A percentile compares a stretch with the other conserved stretches of the same genome.
These are phyloP conservation scores for Apogon talboti DNA, from an alignment of 2,797 vertebrate species.

Conservation along the genomic window DNA sequence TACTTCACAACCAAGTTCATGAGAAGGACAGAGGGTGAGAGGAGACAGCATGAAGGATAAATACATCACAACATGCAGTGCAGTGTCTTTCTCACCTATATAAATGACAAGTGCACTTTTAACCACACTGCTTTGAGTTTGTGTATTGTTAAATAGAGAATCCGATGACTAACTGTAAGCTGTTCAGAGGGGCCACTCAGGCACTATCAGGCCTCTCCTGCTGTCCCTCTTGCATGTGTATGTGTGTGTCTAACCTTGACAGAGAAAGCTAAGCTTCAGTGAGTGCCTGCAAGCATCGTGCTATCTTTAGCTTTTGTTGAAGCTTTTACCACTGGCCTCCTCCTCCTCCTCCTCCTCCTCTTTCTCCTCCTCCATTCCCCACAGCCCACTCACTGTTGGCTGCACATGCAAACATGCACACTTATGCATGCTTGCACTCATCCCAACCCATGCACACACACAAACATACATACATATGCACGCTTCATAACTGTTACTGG, in stretches of 20 bases:
- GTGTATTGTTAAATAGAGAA: constrained; percentile 3
- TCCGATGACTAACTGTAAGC: constrained; percentile 7
- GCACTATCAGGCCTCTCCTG: background rate
- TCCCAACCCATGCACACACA: constrained; percentile 38
- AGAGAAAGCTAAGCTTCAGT: constrained; percentile 71
- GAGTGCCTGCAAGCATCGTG: constrained; percentile 77
- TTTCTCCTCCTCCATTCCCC: constrained; percentile 55
- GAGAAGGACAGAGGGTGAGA: too few relatives aligned
- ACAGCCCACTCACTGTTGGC: constrained; percentile 75
- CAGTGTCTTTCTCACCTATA: too few relatives aligned
- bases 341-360: constrained; percentile 58
- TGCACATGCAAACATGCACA: constrained; percentile 75
- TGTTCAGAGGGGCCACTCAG: background rate
- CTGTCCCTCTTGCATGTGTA: constrained; percentile 28
- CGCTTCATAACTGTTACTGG: constrained; percentile 79
- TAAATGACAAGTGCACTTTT: background rate
- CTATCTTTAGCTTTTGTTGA: constrained; percentile 86
- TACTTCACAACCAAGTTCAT: too few relatives aligned
- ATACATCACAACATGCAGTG: too few relatives aligned
- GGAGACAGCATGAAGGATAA: too few relatives aligned
- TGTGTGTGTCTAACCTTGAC: constrained; percentile 78
- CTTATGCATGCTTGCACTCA: constrained; percentile 70
- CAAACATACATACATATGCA: constrained; percentile 54
- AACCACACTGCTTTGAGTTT: background rate
- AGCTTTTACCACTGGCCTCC: constrained; percentile 78